Conservation (phyloP, 2,888 invertebrate species). For the Mystacides longicornis region DNA sequence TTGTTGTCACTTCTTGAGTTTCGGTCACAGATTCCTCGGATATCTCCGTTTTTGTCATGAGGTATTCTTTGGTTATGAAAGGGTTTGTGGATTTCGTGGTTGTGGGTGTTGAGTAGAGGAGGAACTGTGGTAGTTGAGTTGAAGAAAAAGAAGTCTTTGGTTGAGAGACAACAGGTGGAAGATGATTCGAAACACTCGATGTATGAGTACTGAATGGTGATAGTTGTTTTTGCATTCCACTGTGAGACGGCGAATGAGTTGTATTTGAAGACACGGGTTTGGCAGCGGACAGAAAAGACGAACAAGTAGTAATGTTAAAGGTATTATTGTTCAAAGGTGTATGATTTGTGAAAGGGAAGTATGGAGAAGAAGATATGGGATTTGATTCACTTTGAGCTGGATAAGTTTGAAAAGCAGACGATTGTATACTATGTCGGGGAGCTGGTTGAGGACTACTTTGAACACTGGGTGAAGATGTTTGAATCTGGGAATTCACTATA, state of each 20-base stretch:
- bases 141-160: conserved; percentile 8
- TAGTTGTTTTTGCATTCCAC: conserved; percentile 8
- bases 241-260: background rate
- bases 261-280: background rate
- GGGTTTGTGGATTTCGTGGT: conserved; percentile 22
- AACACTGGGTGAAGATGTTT: background rate
- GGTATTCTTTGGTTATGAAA: conserved; percentile 32
- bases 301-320: background rate
- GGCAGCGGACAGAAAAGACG: background rate
- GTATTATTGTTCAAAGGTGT: background rate
- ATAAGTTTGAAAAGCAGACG: background rate
- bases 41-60: conserved; percentile 37
- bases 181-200: conserved; percentile 28
- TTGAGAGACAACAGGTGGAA: conserved; percentile 2
- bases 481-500: background rate
- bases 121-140: conserved; percentile 15
- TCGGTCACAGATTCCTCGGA: conserved; percentile 43
- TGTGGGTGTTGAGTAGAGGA: conserved; percentile 19
- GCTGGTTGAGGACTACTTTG: background rate
- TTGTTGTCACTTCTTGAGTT: conserved; percentile 45
- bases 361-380: conserved; percentile 1
- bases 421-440: background rate
- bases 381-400: background rate
- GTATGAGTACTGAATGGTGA: conserved; percentile 13
- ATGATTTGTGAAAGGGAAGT: conserved; percentile 1